These are phyloP conservation scores for Cremastobaeus sp. DNA, from an alignment of 2,888 invertebrate species.

Conservation along the genomic window DNA sequence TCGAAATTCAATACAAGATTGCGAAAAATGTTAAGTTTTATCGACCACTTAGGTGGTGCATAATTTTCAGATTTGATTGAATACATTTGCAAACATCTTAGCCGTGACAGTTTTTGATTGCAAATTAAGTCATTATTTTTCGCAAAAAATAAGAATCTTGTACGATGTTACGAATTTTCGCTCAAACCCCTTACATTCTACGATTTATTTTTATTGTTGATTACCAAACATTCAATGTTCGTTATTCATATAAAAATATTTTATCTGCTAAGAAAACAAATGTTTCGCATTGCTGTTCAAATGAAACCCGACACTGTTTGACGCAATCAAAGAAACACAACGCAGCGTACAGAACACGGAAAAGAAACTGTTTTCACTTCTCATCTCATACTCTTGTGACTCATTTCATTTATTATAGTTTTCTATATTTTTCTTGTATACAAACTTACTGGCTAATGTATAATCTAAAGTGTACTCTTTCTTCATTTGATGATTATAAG, in stretches of 20 bases:
- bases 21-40: neutral
- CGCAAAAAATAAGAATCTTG: too few species aligned
- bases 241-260: slow-evolving; percentile 46
- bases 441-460: slow-evolving; percentile 75
- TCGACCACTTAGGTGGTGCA: too few species aligned
- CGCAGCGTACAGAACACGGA: slow-evolving; percentile 30
- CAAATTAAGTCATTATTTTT: too few species aligned
- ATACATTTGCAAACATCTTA: too few species aligned
- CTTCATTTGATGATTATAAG: slow-evolving; percentile 70
- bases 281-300: slow-evolving; percentile 2
- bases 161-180: too few species aligned
- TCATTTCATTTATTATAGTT: slow-evolving; percentile 45
- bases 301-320: neutral
- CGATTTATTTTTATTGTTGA: slow-evolving; percentile 27
- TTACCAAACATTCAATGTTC: slow-evolving; percentile 30
- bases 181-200: slow-evolving; percentile 4
- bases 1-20: neutral
- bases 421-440: slow-evolving; percentile 74
- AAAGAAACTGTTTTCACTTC: slow-evolving; percentile 12
- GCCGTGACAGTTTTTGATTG: too few species aligned
- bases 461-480: slow-evolving; percentile 72
- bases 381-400: slow-evolving; percentile 26
- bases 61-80: too few species aligned
- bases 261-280: slow-evolving; percentile 9
- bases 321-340: slow-evolving; percentile 13